Base-by-base conservation (phyloP, 2,888 invertebrate species). In the Ornithoptera priamus region DNA sequence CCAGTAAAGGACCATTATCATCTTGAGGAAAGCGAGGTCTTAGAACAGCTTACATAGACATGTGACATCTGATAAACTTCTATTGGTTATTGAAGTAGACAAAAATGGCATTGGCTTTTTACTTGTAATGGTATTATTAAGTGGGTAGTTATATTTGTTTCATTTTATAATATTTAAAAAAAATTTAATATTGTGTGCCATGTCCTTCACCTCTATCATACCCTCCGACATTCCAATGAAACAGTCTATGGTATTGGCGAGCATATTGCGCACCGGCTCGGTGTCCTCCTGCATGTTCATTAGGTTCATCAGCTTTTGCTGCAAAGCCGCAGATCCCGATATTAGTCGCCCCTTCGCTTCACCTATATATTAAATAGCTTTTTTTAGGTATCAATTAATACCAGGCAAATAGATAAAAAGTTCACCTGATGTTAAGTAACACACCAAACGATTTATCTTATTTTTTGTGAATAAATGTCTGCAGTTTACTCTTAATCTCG, bases 231-330 rank as follows among this genome's bases (percentile, higher is more conserved):
- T 93, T 36, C 96, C 96, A 80, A 95, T 94, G 72, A 96, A 94
- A 70, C 95, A 95, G 82, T 97, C 97, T 0, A 97, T 86, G 53
- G 97, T 93, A 80, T 96, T 95, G 0, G 95, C 94, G 2, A 97
- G 90, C 86, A 96, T 85, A 67, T 81, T 87, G 8, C 92, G 80
- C 0, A 90, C 87, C 0, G 92, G 92, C 64, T 92, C 92, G 5
- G 92, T 89, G 57, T 92, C 95, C 6, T 94, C 89, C 81, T 95
- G 94, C 73, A 95, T 91, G 66, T 93, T 91, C 72, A 96, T 95
- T 68, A 95, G 90, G 73, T 95, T 92, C 70, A 95, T 85, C 39
- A 92, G 74, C 64, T 88, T 90, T 70, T 89, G 87, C 75, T 90
- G 90, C 12, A 92, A 73, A 7, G 88, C 84, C 20, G 84, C 85